These are phyloP conservation scores for Rhea americana DNA, from an alignment of 2,113 vertebrate genomes.

Conservation along the genomic window DNA sequence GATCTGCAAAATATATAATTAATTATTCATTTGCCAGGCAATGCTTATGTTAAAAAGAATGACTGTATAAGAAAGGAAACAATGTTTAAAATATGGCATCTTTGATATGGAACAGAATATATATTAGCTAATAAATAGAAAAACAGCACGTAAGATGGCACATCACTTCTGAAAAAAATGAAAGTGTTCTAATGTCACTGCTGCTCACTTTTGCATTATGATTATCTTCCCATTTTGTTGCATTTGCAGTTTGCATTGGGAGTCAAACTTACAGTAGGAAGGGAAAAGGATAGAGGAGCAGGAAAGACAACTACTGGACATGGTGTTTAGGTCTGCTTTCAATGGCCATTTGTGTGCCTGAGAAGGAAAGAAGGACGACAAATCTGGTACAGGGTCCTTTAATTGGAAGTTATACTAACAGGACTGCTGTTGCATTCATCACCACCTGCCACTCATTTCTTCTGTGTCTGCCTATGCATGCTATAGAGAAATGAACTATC, in stretches of 20 bases:
- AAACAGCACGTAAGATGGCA: background rate
- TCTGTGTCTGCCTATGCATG: background rate
- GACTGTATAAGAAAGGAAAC: background rate
- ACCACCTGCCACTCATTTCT: background rate
- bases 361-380: background rate
- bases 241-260: background rate
- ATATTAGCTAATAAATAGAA: background rate
- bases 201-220: background rate
- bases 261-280: background rate
- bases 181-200: background rate
- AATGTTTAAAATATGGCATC: background rate
- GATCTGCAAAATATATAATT: constrained; percentile 6
- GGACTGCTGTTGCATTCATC: background rate
- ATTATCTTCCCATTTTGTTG: background rate
- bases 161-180: background rate
- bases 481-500: background rate
- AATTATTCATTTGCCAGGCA: constrained; percentile 16
- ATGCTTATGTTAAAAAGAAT: background rate
- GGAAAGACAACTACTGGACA: background rate
- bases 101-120: background rate
- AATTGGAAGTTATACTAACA: background rate
- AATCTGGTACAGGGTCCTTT: background rate
- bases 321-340: background rate
- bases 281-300: background rate
- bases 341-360: background rate